Evolutionary conservation across 2,888 invertebrate genomes (phyloP), one percentile per base, ranked within the genome.

Genomic region (Catocala sponsa): DNA sequence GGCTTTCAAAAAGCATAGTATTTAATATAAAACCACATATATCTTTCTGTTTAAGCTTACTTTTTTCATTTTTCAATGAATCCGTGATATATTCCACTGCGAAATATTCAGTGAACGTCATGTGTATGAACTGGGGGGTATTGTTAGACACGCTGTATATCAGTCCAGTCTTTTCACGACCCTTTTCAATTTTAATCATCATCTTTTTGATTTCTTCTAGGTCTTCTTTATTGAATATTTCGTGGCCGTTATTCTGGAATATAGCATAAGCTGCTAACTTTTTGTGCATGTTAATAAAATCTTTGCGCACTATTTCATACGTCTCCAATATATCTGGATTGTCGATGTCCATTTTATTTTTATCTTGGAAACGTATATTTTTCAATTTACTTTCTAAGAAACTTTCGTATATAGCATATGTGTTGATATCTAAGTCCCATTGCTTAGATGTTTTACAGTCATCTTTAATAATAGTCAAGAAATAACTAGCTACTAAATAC

Each of bases 311-410:
- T 44, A 12, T 61, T 10, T 46, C 33, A 48, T 35, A 69, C 0
- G 35, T 12, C 7, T n/a, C 9, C 7, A 53, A 48, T 11, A 61
- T 55, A 56, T 68, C 61, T 2, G 69, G 68, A 4, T 42, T 68
- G 15, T 52, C 51, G 4, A 62, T 15, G 10, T 70, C 59, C 42
- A 49, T 70, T 47, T 59, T 41, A n/a, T 59, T 65, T 55, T 64
- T 68, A 47, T 65, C 68, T 38, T 64, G 15, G 42, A 65, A 65
- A 9, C 56, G 56, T 57, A 64, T 65, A 10, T 43, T 59, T 46
- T 64, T 64, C 5, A 70, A 15, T 12, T 69, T 68, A 7, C 33
- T 59, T 15, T 68, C 51, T 41, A 69, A 12, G 11, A 69, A 58
- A 4, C 15, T 42, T 60, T 69, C 53, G 25, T 67, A 69, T 5